These are phyloP conservation scores for Tokudaia muenninki DNA, from an alignment of 2,797 vertebrate species.

Conservation along the genomic window DNA sequence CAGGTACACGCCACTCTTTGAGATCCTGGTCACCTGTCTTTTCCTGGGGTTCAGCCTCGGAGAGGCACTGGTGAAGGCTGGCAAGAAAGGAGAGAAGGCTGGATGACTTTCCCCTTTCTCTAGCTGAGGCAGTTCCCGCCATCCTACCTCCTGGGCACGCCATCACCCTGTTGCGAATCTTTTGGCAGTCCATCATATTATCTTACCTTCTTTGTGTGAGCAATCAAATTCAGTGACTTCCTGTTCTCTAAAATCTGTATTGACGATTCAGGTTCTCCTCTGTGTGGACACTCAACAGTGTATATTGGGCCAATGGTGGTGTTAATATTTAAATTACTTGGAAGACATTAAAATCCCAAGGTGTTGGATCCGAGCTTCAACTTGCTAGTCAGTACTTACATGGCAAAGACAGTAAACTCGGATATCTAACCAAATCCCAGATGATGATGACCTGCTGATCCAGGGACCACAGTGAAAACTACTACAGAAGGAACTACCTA, in stretches of 20 bases:
- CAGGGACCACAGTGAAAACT: neutral
- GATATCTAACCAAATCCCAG: conserved; percentile 14
- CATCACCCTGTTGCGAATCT: neutral
- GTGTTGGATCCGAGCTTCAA: neutral
- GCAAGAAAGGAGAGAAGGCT: neutral
- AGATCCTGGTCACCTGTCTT: neutral
- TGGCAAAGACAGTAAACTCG: neutral
- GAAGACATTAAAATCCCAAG: neutral
- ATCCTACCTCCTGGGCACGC: neutral
- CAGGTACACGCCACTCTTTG: neutral
- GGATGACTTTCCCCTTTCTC: neutral
- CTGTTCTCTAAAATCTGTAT: neutral
- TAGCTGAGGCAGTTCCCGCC: neutral
- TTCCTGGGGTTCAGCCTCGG: neutral
- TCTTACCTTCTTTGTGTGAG: neutral
- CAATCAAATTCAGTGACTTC: neutral
- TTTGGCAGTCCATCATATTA: neutral
- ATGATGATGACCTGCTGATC: neutral
- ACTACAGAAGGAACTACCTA: neutral
- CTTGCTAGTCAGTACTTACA: neutral
- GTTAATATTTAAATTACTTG: neutral
- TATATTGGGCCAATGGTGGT: neutral
- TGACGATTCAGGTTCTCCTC: neutral
- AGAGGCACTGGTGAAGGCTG: neutral
- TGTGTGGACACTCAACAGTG: neutral